Evolutionary conservation across 2,113 vertebrate genomes (phyloP), one percentile per base, ranked within the genome.

Genomic region (Dromaius novaehollandiae): DNA sequence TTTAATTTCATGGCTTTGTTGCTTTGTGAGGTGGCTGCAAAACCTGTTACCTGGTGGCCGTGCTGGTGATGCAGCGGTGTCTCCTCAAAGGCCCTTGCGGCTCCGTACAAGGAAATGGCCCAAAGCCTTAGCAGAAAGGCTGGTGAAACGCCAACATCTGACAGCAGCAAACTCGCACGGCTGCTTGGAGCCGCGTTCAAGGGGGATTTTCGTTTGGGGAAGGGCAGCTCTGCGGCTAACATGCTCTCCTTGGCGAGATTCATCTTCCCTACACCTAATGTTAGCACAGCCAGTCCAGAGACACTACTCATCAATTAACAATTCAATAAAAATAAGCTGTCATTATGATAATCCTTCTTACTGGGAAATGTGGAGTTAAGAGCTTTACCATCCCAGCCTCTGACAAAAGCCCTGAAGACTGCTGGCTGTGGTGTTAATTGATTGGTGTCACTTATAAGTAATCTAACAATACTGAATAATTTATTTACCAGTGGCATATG

Each of bases 391-490:
- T 77, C 77, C 44, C 55, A 38, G 56, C 63, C 73, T 86, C 77
- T 90, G 85, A 97, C 93, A 91, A 95, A 93, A 82, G 75, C 91
- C 90, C 92, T 61, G 75, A 95, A 97, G 82, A 93, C 74, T 95
- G 89, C 48, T 0, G 3, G 40, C 89, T 93, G 89, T 79, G 84
- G 91, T 95, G 68, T 94, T 97, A 96, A 97, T 94, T 98, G 97
- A 98, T 93, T 97, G 94, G 81, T 96, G 83, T 94, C 84, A 95
- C 97, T 98, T 97, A 91, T 92, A 97, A 97, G 95, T 96, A 95
- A 98, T 97, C 96, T 96, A 97, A 96, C 85, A 91, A 89, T 86
- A 65, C 79, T 98, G 95, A 98, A 98, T 97, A 97, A 97, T 98
- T 98, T 97, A 98, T 98, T 98, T 97, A 86, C 38, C 96, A 94